Evolutionary conservation across 92 coral and sea anemone genomes (phyloP).

Genomic region (Palythoa grandis): DNA sequence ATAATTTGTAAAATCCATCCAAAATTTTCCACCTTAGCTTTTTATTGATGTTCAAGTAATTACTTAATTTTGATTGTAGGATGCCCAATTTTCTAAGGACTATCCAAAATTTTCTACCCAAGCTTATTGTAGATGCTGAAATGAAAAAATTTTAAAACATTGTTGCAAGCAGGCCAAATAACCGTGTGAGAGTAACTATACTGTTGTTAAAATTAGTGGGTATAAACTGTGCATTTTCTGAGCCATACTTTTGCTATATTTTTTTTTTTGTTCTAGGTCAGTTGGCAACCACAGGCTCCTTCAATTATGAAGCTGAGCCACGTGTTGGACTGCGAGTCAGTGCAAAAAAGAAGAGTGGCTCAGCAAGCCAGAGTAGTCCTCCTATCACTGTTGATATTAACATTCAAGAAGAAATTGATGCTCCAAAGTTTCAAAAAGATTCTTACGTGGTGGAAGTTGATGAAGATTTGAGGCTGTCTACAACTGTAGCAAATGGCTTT

Average conservation of each 20-base stretch:
- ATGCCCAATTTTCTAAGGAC: too few relatives aligned
- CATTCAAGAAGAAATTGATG: slow-evolving; percentile 58
- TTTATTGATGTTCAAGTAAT: too few relatives aligned
- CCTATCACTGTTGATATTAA: slow-evolving; percentile 56
- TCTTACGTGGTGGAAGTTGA: slow-evolving; percentile 39
- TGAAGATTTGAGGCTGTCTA: slow-evolving; percentile 48
- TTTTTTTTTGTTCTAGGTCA: slow-evolving; percentile 49
- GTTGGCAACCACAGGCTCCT: slow-evolving; percentile 60
- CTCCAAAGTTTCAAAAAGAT: slow-evolving; percentile 59
- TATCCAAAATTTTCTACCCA: too few relatives aligned
- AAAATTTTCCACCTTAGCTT: background rate
- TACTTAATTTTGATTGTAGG: too few relatives aligned
- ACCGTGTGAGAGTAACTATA: too few relatives aligned
- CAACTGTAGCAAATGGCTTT: slow-evolving; percentile 50
- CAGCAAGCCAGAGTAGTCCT: slow-evolving; percentile 23
- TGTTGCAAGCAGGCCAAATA: too few relatives aligned
- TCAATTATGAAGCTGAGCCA: slow-evolving; percentile 71
- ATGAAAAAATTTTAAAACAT: too few relatives aligned
- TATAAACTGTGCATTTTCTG: too few relatives aligned
- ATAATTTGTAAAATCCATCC: background rate
- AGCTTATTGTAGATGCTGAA: too few relatives aligned
- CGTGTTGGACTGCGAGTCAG: slow-evolving; percentile 55
- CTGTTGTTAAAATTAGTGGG: too few relatives aligned
- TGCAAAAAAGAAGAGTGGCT: slow-evolving; percentile 51
- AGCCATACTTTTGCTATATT: too few relatives aligned